Percentiles rank a stretch among this genome's conserved stretches.
phyloP scores from a whole-genome alignment of 2,113 vertebrate species.

The Microcebus jonahi region DNA sequence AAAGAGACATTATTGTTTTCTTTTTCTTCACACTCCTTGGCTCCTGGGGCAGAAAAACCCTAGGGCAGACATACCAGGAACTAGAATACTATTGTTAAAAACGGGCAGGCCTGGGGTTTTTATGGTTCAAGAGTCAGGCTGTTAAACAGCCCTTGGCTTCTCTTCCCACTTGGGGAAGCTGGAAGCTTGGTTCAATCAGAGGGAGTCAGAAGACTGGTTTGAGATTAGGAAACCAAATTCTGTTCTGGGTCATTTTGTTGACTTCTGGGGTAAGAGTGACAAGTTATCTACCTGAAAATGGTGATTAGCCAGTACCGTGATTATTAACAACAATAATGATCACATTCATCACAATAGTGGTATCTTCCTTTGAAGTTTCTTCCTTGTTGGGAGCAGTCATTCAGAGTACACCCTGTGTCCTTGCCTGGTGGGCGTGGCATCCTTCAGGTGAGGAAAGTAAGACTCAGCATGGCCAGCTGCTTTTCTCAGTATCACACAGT shows the following conservation, averaged over 20 bases:
- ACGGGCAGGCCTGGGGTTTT: not conserved
- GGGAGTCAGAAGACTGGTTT: not conserved
- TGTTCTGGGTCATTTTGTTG: not conserved
- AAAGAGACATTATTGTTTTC: not conserved
- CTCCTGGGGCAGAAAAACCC: not conserved
- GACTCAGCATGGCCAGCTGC: not conserved
- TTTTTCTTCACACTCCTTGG: not conserved
- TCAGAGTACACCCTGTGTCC: not conserved
- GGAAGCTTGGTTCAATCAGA: not conserved
- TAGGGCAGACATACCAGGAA: not conserved
- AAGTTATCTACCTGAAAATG: not conserved
- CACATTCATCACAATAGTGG: fast-evolving
- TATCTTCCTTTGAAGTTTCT: not conserved
- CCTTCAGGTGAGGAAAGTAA: not conserved
- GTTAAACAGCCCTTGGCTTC: not conserved
- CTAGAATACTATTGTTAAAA: too few relatives aligned
- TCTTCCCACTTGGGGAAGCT: not conserved
- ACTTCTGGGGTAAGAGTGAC: not conserved
- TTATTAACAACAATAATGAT: too few relatives aligned
- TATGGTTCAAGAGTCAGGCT: not conserved
- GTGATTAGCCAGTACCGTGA: too few relatives aligned
- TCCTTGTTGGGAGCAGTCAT: not conserved
- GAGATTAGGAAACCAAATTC: not conserved
- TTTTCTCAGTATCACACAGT: not conserved
- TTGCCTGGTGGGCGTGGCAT: not conserved